Percentiles rank a stretch among this genome's conserved stretches.
Evolutionary conservation across 2,797 vertebrate genomes (phyloP).

Genomic region (Enteromius unitaeniatus): DNA sequence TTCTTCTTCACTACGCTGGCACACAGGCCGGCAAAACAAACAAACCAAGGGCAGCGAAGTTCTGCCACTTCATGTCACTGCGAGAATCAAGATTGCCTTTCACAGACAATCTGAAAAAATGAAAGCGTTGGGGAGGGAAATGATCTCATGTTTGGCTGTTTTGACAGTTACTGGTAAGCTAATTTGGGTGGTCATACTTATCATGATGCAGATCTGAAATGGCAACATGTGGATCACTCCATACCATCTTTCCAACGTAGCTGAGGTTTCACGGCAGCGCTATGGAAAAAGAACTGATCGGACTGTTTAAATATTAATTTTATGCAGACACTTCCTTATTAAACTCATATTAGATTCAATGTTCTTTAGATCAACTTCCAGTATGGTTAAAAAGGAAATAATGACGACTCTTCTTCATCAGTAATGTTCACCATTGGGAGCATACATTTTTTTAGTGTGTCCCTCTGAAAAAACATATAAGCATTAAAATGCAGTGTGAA

Average conservation of each 20-base stretch:
- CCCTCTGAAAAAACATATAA: not conserved
- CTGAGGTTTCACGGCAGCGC: not conserved
- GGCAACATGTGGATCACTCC: not conserved
- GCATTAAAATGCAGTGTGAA: not conserved
- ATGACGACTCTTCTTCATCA: not conserved
- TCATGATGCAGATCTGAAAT: constrained; percentile 7
- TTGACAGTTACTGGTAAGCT: not conserved
- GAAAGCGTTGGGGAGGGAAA: not conserved
- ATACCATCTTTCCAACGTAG: not conserved
- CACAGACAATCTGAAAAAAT: not conserved
- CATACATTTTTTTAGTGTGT: not conserved
- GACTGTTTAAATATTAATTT: not conserved
- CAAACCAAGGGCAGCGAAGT: constrained; percentile 55
- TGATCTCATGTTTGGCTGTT: not conserved
- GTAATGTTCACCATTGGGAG: not conserved
- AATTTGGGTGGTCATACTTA: not conserved
- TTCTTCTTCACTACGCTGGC: constrained; percentile 64
- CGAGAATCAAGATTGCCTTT: constrained; percentile 16
- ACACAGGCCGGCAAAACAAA: constrained; percentile 72
- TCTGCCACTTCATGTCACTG: constrained; percentile 50
- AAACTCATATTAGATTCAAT: not conserved
- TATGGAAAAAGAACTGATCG: not conserved
- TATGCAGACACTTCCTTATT: not conserved
- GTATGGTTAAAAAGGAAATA: not conserved
- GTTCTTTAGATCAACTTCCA: not conserved